phyloP scores from a whole-genome alignment of 2,113 vertebrate genomes.

The Hippocampus barbouri region DNA sequence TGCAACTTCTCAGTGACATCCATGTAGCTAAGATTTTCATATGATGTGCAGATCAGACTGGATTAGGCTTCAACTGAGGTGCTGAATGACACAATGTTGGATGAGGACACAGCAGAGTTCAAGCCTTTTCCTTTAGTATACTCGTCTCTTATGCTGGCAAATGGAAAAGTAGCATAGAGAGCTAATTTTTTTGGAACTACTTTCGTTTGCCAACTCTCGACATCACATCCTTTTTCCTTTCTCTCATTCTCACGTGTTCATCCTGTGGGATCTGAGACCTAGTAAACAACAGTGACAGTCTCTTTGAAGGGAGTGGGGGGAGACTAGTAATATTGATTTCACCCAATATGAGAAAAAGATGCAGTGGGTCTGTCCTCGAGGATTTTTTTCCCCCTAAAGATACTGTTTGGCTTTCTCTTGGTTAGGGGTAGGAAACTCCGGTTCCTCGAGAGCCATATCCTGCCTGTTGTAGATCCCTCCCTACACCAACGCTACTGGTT shows the following conservation, averaged over 20 bases:
- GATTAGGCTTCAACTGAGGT: slow-evolving; percentile 31
- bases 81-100: slow-evolving; percentile 40
- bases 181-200: slow-evolving; percentile 43
- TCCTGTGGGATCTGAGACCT: slow-evolving; percentile 38
- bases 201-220: slow-evolving; percentile 29
- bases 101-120: slow-evolving; percentile 14
- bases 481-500: too few relatives aligned
- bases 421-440: too few relatives aligned
- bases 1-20: not conserved
- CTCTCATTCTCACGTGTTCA: slow-evolving; percentile 21
- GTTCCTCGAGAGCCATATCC: too few relatives aligned
- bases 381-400: slow-evolving; percentile 20
- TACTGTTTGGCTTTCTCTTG: slow-evolving; percentile 31
- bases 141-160: slow-evolving; percentile 29
- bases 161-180: slow-evolving; percentile 20
- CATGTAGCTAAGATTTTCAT: slow-evolving; percentile 16
- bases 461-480: too few relatives aligned
- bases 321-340: slow-evolving; percentile 58
- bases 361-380: slow-evolving; percentile 5
- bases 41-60: slow-evolving; percentile 13
- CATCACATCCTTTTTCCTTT: slow-evolving; percentile 25
- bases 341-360: slow-evolving; percentile 51
- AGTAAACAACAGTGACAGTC: slow-evolving; percentile 54
- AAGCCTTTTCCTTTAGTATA: slow-evolving; percentile 22
- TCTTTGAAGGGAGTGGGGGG: slow-evolving; percentile 28